Evolutionary conservation across 2,113 vertebrate genomes (phyloP).

Genomic region (Pteruthius melanotis): DNA sequence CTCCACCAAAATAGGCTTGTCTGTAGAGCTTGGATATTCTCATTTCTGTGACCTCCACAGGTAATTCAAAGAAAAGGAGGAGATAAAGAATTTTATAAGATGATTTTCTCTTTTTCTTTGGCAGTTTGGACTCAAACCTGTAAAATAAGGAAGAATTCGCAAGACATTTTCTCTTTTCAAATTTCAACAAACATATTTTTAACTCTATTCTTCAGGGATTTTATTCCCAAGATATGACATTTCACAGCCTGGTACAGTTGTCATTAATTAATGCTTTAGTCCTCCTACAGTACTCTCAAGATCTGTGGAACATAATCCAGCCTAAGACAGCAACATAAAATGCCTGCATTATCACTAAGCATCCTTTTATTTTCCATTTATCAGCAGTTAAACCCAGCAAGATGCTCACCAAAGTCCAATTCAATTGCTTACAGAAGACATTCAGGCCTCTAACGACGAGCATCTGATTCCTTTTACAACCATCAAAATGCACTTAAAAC

Average conservation of each 20-base stretch:
- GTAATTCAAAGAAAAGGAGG: neutral
- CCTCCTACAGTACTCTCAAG: neutral
- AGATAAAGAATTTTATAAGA: neutral
- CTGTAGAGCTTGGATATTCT: neutral
- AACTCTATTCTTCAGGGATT: neutral
- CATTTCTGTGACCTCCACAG: neutral
- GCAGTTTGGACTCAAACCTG: neutral
- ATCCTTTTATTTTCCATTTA: neutral
- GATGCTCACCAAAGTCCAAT: neutral
- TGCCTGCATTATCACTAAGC: neutral
- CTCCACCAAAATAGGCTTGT: neutral
- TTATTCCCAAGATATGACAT: neutral
- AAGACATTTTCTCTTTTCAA: neutral
- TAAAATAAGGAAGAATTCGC: neutral
- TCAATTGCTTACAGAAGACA: neutral
- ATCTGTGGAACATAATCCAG: neutral
- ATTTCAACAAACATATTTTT: neutral
- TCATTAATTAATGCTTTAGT: neutral
- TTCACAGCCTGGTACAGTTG: neutral
- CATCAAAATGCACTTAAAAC: slow-evolving; percentile 3
- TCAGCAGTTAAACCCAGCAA: neutral
- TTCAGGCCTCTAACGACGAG: neutral
- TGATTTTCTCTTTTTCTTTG: neutral
- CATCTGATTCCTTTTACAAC: neutral
- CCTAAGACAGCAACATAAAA: neutral